A percentile compares a stretch with the other conserved stretches of the same genome.
phyloP scores from a whole-genome alignment of 2,888 invertebrate species.

The Tubulanus polymorphus region DNA sequence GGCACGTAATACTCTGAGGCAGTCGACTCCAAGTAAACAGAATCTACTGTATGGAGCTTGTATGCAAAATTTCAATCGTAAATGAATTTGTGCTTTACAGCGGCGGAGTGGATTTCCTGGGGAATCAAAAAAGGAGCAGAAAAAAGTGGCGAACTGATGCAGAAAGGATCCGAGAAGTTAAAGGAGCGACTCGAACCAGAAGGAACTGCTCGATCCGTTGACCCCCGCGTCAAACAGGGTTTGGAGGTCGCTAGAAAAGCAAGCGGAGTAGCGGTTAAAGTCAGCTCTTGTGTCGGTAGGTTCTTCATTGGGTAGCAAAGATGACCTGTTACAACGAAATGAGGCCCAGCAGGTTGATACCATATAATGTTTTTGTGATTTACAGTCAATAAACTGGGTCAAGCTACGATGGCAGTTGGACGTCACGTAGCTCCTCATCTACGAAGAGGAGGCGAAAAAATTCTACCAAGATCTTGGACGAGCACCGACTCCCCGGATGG shows the following conservation, averaged over 20 bases:
- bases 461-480: constrained; percentile 61
- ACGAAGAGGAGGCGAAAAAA: constrained; percentile 62
- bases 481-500: constrained; percentile 54
- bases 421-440: constrained; percentile 67
- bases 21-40: too few species aligned
- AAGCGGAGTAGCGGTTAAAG: constrained; percentile 65
- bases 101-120: constrained; percentile 65
- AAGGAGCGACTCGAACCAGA: constrained; percentile 58
- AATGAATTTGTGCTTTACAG: constrained; percentile 25
- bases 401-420: constrained; percentile 66
- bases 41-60: too few species aligned
- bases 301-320: constrained; percentile 8
- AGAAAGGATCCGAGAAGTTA: constrained; percentile 62
- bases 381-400: constrained; percentile 61
- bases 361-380: constrained; percentile 15
- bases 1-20: too few species aligned
- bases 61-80: too few species aligned
- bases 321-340: constrained; percentile 2
- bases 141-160: constrained; percentile 63
- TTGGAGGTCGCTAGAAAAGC: constrained; percentile 65
- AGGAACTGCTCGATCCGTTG: constrained; percentile 55
- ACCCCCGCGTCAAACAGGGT: constrained; percentile 60
- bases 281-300: constrained; percentile 66
- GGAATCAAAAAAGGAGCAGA: constrained; percentile 66
- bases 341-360: too few species aligned